phyloP scores from a whole-genome alignment of 1,140 invertebrate species.

The Drosophila lacertosa region DNA sequence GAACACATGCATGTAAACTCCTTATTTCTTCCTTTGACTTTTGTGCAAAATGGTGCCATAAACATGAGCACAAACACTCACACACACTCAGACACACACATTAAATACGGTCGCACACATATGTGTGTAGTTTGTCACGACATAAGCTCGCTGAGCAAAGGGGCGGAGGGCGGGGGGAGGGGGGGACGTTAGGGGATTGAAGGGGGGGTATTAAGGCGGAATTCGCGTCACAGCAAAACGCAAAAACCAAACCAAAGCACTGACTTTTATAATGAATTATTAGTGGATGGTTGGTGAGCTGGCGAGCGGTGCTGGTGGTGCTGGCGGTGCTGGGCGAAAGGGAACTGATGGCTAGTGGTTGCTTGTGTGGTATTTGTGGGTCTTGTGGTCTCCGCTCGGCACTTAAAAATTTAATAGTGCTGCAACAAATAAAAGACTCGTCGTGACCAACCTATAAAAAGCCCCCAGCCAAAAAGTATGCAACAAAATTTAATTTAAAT shows the following conservation, averaged over 20 bases:
- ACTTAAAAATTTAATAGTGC: conserved; percentile 80
- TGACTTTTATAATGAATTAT: conserved; percentile 83
- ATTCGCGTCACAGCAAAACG: conserved; percentile 77
- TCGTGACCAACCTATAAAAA: conserved; percentile 25
- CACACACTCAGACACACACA: conserved; percentile 25
- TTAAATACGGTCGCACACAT: conserved; percentile 46
- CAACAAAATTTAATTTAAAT: conserved; percentile 60
- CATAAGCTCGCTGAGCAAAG: conserved; percentile 57
- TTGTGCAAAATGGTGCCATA: conserved; percentile 77
- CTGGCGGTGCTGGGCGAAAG: background rate
- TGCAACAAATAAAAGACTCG: conserved; percentile 48
- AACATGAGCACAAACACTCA: conserved; percentile 58
- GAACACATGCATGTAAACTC: conserved; percentile 47
- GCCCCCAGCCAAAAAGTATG: conserved; percentile 46
- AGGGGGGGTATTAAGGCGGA: conserved; percentile 50
- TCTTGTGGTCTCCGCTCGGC: conserved; percentile 68
- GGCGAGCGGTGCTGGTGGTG: background rate
- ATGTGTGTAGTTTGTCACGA: conserved; percentile 82
- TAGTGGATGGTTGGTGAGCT: conserved; percentile 54
- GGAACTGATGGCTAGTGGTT: conserved; percentile 40
- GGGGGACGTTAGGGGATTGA: conserved; percentile 46
- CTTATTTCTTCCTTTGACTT: conserved; percentile 57
- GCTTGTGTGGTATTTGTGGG: conserved; percentile 77
- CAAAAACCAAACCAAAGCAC: conserved; percentile 81
- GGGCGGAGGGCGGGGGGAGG: conserved; percentile 4